Evolutionary conservation across 2,888 invertebrate species (phyloP).

Genomic region (Spicauda simplicius): DNA sequence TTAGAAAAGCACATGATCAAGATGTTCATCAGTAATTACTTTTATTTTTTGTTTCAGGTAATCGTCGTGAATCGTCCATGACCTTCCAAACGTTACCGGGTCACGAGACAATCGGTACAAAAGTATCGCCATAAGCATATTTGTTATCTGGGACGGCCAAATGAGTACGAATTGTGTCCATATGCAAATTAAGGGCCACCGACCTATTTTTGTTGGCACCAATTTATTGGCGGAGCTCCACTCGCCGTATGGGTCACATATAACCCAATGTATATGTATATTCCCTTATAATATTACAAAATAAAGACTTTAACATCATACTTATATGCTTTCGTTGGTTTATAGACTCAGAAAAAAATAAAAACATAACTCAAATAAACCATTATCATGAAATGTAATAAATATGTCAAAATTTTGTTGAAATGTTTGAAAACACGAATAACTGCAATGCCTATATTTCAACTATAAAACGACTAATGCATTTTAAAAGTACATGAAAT

Average conservation of each 20-base stretch:
- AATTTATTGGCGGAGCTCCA: background rate
- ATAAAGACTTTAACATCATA: too few species aligned
- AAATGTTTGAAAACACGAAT: too few species aligned
- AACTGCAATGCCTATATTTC: too few species aligned
- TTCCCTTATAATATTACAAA: too few species aligned
- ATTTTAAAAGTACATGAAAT: too few species aligned
- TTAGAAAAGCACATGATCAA: background rate
- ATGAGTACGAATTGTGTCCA: slow-evolving; percentile 15
- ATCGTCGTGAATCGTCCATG: slow-evolving; percentile 27
- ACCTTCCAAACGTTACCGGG: slow-evolving; percentile 29
- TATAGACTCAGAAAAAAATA: too few species aligned
- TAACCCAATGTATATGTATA: too few species aligned
- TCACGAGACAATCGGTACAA: slow-evolving; percentile 31
- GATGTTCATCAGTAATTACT: slow-evolving; percentile 27
- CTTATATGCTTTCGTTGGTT: too few species aligned
- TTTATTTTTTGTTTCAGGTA: slow-evolving; percentile 42
- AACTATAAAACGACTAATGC: too few species aligned
- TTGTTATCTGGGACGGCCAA: slow-evolving; percentile 28
- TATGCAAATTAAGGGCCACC: slow-evolving; percentile 16
- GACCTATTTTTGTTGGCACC: slow-evolving; percentile 1
- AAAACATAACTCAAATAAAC: too few species aligned
- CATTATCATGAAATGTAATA: too few species aligned
- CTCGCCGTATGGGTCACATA: background rate
- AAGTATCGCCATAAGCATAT: slow-evolving; percentile 29
- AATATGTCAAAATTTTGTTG: too few species aligned